phyloP scores from a whole-genome alignment of 2,888 invertebrate genomes.

The Metalampra italica region DNA sequence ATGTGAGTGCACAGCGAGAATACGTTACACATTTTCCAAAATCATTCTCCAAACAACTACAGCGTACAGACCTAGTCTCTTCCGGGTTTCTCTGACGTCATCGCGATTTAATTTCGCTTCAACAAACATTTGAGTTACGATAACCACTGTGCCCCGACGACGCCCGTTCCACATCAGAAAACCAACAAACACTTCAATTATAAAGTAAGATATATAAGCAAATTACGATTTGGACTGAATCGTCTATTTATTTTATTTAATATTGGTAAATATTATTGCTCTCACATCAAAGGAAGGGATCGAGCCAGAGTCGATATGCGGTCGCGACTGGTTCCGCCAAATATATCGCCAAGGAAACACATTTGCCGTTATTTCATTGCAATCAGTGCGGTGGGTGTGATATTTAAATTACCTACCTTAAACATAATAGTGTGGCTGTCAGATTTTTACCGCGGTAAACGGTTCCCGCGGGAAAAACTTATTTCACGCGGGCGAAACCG shows the following conservation, averaged over 20 bases:
- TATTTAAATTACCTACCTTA: too few species aligned
- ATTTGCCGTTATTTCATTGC: too few species aligned
- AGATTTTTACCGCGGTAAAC: too few species aligned
- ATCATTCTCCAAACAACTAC: too few species aligned
- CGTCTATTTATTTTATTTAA: slow-evolving; percentile 43
- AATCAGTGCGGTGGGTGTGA: too few species aligned
- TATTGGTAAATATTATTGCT: slow-evolving; percentile 56
- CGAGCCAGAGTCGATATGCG: slow-evolving; percentile 4
- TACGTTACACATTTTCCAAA: too few species aligned
- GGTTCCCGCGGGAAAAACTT: too few species aligned
- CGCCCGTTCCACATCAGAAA: slow-evolving; percentile 20
- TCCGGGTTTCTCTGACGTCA: slow-evolving; percentile 1
- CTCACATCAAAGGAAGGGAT: slow-evolving; percentile 48
- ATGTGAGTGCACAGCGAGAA: too few species aligned
- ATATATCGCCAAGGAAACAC: slow-evolving; percentile 14
- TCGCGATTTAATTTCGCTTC: slow-evolving; percentile 3
- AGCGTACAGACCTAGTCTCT: too few species aligned
- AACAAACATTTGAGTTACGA: slow-evolving; percentile 25
- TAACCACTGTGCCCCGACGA: slow-evolving; percentile 20
- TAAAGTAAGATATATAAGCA: slow-evolving; percentile 32
- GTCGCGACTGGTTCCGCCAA: slow-evolving; percentile 18
- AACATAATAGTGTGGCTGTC: too few species aligned
- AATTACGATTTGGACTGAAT: slow-evolving; percentile 24
- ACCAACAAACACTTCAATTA: slow-evolving; percentile 56
- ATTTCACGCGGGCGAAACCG: too few species aligned